Evolutionary conservation across 2,888 invertebrate species (phyloP).

Genomic region (Stenchaetothrips biformis): DNA sequence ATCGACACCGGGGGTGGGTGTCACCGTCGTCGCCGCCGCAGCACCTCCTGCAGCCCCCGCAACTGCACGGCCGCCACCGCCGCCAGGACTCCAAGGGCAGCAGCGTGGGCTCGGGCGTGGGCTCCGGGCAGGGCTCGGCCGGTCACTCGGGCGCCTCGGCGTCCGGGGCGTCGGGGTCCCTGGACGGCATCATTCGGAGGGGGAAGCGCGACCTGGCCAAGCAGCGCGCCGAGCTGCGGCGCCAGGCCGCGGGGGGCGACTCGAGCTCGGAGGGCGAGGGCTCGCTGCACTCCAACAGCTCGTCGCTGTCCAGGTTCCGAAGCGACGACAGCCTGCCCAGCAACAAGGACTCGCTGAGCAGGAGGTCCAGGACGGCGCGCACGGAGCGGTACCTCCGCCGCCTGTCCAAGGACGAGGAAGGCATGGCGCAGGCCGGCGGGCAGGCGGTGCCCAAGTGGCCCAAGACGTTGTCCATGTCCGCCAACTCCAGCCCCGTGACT

Average conservation of each 20-base stretch:
- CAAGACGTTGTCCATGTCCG: constrained; percentile 39
- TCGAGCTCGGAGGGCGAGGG: constrained; percentile 57
- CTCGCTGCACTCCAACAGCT: constrained; percentile 61
- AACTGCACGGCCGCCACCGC: constrained; percentile 29
- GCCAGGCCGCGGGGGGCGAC: constrained; percentile 56
- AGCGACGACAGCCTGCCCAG: constrained; percentile 56
- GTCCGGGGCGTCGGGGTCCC: constrained; percentile 56
- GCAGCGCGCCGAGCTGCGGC: constrained; percentile 61
- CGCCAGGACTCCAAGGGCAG: constrained; percentile 26
- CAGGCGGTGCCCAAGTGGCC: constrained; percentile 36
- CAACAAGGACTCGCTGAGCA: constrained; percentile 58
- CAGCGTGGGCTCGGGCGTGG: constrained; percentile 49
- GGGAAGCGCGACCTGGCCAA: constrained; percentile 52
- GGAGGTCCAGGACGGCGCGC: constrained; percentile 65
- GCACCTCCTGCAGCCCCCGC: constrained; percentile 13
- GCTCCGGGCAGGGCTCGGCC: constrained; percentile 57
- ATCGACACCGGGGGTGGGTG: constrained; percentile 1
- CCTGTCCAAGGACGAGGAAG: constrained; percentile 65
- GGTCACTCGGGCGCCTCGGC: constrained; percentile 64
- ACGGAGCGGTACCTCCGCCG: constrained; percentile 76
- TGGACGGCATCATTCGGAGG: constrained; percentile 49
- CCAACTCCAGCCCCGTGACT: constrained; percentile 40
- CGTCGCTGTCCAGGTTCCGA: constrained; percentile 60
- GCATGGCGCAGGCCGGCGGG: constrained; percentile 35
- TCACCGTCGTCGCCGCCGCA: not conserved